phyloP scores from a whole-genome alignment of 1,140 invertebrate species.

The Aphelenchoides avenae region DNA sequence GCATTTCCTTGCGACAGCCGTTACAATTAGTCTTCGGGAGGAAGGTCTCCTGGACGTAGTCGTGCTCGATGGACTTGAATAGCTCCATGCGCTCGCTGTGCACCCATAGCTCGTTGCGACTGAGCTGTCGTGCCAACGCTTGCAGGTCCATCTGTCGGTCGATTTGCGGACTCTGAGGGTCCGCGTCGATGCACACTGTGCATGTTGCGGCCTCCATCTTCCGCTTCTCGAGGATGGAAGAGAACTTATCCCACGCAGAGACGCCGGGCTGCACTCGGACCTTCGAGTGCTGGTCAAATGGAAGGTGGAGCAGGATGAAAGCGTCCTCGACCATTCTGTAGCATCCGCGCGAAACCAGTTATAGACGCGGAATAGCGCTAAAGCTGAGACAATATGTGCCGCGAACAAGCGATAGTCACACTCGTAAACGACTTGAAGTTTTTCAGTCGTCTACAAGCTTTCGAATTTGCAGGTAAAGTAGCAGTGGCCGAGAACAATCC shows the following conservation, averaged over 20 bases:
- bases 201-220: slow-evolving; percentile 46
- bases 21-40: slow-evolving; percentile 39
- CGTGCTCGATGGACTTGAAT: slow-evolving; percentile 41
- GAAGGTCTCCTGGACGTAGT: slow-evolving; percentile 46
- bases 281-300: slow-evolving; percentile 47
- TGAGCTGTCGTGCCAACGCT: slow-evolving; percentile 19
- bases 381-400: too few species aligned
- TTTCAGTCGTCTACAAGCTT: too few species aligned
- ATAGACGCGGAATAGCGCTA: too few species aligned
- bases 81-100: slow-evolving; percentile 40
- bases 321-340: too few species aligned
- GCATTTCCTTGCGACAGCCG: slow-evolving; percentile 40
- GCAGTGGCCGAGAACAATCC: too few species aligned
- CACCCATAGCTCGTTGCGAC: slow-evolving; percentile 39
- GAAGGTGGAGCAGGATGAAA: slow-evolving; percentile 41
- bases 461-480: too few species aligned
- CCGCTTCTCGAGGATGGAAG: slow-evolving; percentile 38
- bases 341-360: too few species aligned
- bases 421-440: too few species aligned
- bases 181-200: slow-evolving; percentile 41
- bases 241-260: slow-evolving; percentile 46
- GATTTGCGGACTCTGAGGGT: slow-evolving; percentile 43
- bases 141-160: slow-evolving; percentile 40
- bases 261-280: slow-evolving; percentile 35
- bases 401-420: too few species aligned